These are phyloP conservation scores for Riparia riparia DNA, from an alignment of 2,113 vertebrate genomes.

Conservation along the genomic window DNA sequence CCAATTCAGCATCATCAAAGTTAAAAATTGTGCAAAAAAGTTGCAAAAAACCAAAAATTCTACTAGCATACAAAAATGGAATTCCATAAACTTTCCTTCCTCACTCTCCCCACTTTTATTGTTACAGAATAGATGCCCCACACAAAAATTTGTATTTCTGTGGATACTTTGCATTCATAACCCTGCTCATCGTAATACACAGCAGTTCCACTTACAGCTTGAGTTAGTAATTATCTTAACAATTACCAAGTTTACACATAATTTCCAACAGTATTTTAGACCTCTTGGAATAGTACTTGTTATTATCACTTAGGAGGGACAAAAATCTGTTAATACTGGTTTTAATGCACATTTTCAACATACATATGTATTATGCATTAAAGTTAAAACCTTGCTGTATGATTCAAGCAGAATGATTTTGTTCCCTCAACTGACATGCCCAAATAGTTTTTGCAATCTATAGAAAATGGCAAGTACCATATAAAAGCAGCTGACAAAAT, in stretches of 20 bases:
- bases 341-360: neutral
- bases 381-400: neutral
- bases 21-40: neutral
- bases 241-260: neutral
- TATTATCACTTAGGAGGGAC: neutral
- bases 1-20: neutral
- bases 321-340: neutral
- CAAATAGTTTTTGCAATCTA: neutral
- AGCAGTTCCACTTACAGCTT: neutral
- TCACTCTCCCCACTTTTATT: fast-evolving
- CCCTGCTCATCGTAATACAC: neutral
- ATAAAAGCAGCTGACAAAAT: neutral
- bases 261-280: neutral
- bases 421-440: neutral
- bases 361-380: neutral
- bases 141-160: neutral
- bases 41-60: neutral
- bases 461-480: neutral
- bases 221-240: neutral
- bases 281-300: neutral
- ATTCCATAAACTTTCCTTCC: neutral
- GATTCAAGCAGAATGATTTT: neutral
- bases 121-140: neutral
- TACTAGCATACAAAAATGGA: neutral
- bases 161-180: neutral